Base-by-base conservation (phyloP, 2,113 vertebrate genomes). In the Phycodurus eques region DNA sequence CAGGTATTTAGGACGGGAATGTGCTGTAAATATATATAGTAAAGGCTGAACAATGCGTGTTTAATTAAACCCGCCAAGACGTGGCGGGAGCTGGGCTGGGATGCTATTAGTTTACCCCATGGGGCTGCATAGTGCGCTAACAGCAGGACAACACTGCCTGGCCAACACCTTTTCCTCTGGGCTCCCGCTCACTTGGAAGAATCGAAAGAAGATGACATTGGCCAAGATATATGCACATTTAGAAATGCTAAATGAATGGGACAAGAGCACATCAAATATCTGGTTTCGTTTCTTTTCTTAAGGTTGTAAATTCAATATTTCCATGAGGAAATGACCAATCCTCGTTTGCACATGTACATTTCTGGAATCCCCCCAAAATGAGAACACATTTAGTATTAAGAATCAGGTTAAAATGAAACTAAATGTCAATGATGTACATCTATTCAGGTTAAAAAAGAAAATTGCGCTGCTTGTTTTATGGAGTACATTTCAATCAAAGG, bases 1-100 rank as follows among this genome's bases (percentile, higher is more conserved):
- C 69, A 53, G 46, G 27, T 51, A 75, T 71, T 81, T 44, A 64
- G 44, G 35, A 68, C n/a, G 56, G 46, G 72, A 75, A 78, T 49
- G 65, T 22, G 57, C 43, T 67, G 56, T 59, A 53, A 69, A 80
- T 67, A 65, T 67, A 74, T 76, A 49, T 51, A 53, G 67, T 59
- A 67, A 81, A 80, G 75, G 75, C 57, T 70, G 47, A 84, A 84
- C 75, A 85, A 83, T 80, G 74, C 61, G 14, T 3, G 42, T 78
- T 78, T 65, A 68, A 80, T 83, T 80, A 80, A 80, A 80, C 43
- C 68, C 61, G 67, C 57, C 65, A 49, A 65, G 46, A 71, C 10
- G 17, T 22, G 27, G 47, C 68, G 42, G 60, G 51, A 57, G 39
- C 9, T 44, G 43, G 51, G 67, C 31, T 73, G 71, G 64, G 73